Evolutionary conservation across 2,888 invertebrate genomes (phyloP).

Genomic region (Cheilosia pagana): DNA sequence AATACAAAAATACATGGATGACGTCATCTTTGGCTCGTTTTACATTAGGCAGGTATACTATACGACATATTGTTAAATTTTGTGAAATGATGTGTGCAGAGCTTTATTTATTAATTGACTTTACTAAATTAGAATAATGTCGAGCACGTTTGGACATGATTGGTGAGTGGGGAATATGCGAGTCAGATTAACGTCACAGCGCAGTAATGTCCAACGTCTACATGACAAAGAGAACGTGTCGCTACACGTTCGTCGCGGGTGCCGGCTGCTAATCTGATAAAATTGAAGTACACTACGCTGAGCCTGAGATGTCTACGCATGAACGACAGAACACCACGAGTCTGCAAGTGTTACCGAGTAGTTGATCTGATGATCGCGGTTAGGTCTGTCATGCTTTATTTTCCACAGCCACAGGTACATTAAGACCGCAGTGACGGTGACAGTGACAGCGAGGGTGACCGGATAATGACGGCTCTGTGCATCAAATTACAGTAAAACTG

Average conservation of each 20-base stretch:
- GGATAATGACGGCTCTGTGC: slow-evolving; percentile 53
- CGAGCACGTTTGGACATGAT: slow-evolving; percentile 25
- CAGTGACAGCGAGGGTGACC: slow-evolving; percentile 24
- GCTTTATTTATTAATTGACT: not conserved
- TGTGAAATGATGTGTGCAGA: slow-evolving; percentile 16
- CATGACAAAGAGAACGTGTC: slow-evolving; percentile 65
- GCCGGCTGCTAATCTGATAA: slow-evolving; percentile 1
- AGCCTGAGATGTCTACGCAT: no score
- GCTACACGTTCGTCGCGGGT: slow-evolving; percentile 38
- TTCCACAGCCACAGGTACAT: slow-evolving; percentile 59
- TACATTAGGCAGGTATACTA: not conserved
- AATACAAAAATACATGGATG: slow-evolving; percentile 56
- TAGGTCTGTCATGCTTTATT: slow-evolving; percentile 65
- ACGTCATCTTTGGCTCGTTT: slow-evolving; percentile 47
- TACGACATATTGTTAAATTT: slow-evolving; percentile 27
- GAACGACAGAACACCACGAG: slow-evolving; percentile 30
- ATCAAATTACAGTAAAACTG: slow-evolving; percentile 68
- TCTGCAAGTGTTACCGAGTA: slow-evolving; percentile 26
- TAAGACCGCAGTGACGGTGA: not conserved
- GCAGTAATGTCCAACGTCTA: slow-evolving; percentile 2
- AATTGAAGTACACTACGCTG: not conserved
- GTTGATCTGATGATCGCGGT: slow-evolving; percentile 50
- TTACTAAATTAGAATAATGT: slow-evolving; percentile 12
- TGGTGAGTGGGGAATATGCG: slow-evolving; percentile 12
- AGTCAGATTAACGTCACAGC: not conserved